Base-by-base conservation (phyloP, 2,888 invertebrate species). In the Agrotis exclamationis region DNA sequence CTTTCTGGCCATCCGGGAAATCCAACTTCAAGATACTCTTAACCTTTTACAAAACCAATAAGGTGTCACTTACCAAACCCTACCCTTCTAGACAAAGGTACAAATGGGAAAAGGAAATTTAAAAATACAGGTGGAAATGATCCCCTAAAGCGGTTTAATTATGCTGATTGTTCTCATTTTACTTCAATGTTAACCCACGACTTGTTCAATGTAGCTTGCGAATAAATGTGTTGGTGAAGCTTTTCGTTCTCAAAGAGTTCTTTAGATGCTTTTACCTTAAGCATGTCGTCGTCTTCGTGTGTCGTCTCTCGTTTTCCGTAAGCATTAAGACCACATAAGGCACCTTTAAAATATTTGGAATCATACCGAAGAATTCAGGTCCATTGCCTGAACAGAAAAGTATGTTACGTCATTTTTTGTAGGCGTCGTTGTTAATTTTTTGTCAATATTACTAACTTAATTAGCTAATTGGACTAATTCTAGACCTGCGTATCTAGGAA, bases 141-240 rank as follows among this genome's bases (percentile, higher is more conserved):
- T 59, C 51, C 47, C n/a, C 28, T n/a, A 58, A 39, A 70, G 53
- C 54, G 33, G 65, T 65, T 78, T 76, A 76, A 76, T 81, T 65
- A 76, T 63, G 70, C 70, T 76, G 58, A 81, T 81, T 80, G 76
- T 81, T 63, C 54, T 50, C 77, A 50, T 76, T 76, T 58, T n/a
- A 58, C 71, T 62, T 65, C 56, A 57, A 71, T 70, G 53, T 56
- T 20, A 62, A 62, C 56, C 24, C 45, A n/a, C 53, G 60, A 59
- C 45, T 62, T 28, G 28, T 20, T 20, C 20, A 44, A 48, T 48
- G 18, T 53, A 3, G 28, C 22, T 63, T 53, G 56, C 24, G 16
- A 65, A 54, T 3, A 28, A 39, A 20, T 67, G 24, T 50, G 13
- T 9, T 7, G 54, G 22, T 20, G 22, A 45, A 45, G 7, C 33